A percentile compares a stretch with the other conserved stretches of the same genome.
Conservation (phyloP, 2,113 vertebrate species). For the Syrmaticus mikado region DNA sequence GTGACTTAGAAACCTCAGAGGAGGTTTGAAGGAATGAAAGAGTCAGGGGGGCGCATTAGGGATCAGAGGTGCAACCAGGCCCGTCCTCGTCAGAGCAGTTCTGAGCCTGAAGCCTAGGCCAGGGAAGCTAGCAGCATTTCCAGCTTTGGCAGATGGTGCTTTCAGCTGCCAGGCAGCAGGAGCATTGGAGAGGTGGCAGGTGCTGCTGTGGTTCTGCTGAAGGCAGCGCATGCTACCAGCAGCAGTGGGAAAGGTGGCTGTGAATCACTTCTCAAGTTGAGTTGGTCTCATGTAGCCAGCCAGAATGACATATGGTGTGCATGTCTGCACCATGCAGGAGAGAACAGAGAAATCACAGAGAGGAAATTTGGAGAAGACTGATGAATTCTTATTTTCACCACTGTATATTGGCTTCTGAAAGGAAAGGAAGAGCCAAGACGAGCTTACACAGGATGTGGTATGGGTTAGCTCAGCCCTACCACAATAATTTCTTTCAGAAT, state of each 20-base stretch:
- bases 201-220: background rate
- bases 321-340: background rate
- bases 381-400: background rate
- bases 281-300: background rate
- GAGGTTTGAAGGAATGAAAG: background rate
- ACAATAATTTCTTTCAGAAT: slow-evolving; percentile 8
- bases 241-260: background rate
- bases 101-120: background rate
- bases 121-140: background rate
- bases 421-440: background rate
- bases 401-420: background rate
- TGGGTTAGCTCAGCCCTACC: background rate
- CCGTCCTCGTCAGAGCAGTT: background rate
- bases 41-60: background rate
- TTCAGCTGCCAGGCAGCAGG: background rate
- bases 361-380: background rate
- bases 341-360: background rate
- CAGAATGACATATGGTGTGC: background rate
- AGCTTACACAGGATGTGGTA: background rate
- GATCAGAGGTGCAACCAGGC: background rate
- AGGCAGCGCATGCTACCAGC: background rate
- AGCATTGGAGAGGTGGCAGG: background rate
- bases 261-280: background rate
- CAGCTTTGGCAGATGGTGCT: background rate
- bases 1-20: background rate